Base-by-base conservation (phyloP, 1,140 invertebrate species). In the Polypedilum pembai region DNA sequence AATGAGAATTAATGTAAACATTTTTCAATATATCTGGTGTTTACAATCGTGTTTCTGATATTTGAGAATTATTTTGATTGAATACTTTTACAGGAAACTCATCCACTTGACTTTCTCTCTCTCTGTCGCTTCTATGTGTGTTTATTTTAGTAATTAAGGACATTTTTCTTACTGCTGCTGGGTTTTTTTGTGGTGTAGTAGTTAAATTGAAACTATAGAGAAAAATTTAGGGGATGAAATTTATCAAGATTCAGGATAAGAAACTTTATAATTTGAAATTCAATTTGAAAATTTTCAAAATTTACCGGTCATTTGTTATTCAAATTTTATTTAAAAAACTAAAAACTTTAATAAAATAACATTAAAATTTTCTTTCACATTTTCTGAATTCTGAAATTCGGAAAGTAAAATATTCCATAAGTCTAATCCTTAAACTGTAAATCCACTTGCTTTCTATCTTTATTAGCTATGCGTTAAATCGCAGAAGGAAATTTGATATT, bases 51-150 rank as follows among this genome's bases (percentile, higher is more conserved):
- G 20, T 20, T 20, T 56, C 7, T 69, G 65, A 69, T 69, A 69
- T 69, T 69, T 69, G 65, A 69, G 65, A 69, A 20, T 69, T 69
- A 69, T 69, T 69, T 69, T 69, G 65, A 69, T 69, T 69, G 65
- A 69, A 69, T 69, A 69, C 45, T 56, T 56, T 56, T 56, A n/a
- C 17, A 21, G 65, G 65, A 69, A 69, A 18, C 65, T 69, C 17
- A 69, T 20, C 65, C 65, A 69, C 65, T 69, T 69, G 65, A 69
- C 65, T n/a, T 56, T 56, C 17, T 10, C 7, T 33, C 24, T 33
- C 24, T 33, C 24, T 33, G 5, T 33, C 24, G 24, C 24, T 33
- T 33, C 24, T 33, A 33, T 33, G 24, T 33, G 18, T 69, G 65
- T 69, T 69, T 69, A 69, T 18, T 18, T 10, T 8, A 69, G 65